phyloP scores from a whole-genome alignment of 2,888 invertebrate genomes.

The Frankliniella intonsa region DNA sequence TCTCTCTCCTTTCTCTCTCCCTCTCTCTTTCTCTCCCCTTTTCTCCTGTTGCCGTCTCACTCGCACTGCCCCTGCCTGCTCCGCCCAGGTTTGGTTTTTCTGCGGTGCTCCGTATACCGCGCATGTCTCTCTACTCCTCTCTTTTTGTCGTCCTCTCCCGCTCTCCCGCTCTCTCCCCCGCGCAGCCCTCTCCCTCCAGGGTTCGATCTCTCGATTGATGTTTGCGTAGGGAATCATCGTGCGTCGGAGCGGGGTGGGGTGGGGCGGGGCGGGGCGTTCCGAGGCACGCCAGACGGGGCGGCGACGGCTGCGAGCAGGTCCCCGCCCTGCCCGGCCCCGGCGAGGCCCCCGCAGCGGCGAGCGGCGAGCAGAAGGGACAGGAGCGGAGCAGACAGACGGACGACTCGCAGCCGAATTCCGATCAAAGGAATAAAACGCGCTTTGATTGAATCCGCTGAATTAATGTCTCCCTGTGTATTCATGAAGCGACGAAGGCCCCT shows the following conservation, averaged over 20 bases:
- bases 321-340: neutral
- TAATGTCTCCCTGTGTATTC: constrained; percentile 13
- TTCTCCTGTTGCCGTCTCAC: neutral
- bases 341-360: neutral
- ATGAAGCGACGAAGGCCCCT: neutral
- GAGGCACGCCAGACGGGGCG: neutral
- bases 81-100: neutral
- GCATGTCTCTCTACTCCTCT: neutral
- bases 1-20: neutral
- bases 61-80: neutral
- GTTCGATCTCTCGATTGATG: constrained; percentile 19
- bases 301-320: neutral
- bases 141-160: neutral
- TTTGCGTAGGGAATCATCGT: constrained; percentile 18
- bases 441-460: constrained; percentile 14
- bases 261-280: neutral
- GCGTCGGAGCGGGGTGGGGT: neutral
- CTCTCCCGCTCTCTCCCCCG: neutral
- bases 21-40: neutral
- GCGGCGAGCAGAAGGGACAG: neutral
- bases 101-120: neutral
- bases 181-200: neutral
- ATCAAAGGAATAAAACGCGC: constrained; percentile 20
- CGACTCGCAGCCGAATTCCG: constrained; percentile 11
- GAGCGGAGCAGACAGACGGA: neutral